Evolutionary conservation across 2,113 vertebrate species (phyloP), one percentile per base, ranked within the genome.

Genomic region (Megalops atlanticus): DNA sequence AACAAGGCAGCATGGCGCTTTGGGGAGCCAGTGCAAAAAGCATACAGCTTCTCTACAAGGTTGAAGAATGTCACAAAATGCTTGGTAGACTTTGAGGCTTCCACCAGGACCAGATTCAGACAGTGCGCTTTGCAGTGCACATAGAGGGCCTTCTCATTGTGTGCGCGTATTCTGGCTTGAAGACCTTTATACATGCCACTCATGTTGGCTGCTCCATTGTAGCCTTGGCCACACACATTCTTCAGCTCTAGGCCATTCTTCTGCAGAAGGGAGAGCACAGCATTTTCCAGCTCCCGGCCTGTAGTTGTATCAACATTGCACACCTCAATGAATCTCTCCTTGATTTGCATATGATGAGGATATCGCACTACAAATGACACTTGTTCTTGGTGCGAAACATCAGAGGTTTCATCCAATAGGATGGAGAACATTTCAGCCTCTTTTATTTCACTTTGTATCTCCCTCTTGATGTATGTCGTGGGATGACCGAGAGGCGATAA

Each of bases 141-240:
- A 80, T 71, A 84, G 35, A 74, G 69, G 12, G 64, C 82, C 33
- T 83, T 81, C 43, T 76, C 54, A 83, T 74, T 86, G 21, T 79
- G 80, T 80, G 49, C 1, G 43, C 16, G 38, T 49, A 75, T 83
- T 54, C 75, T 52, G 27, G 52, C 31, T 35, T 70, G 58, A 36
- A 85, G 79, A 70, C 69, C 81, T 38, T 76, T 81, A 27, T 79
- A 82, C 41, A 64, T 71, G 14, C 47, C 76, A 79, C 77, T 80
- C 84, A 79, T 80, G 16, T 82, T 85, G 35, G 36, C 75, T 43
- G 76, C 71, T 74, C n/a, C n/a, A 85, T 83, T 78, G 33, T 77
- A 83, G 18, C 73, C 76, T 70, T 81, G 81, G 54, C 78, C 75
- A 31, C 54, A 47, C 38, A 86, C 77, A 24, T 83, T 81, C n/a